These are phyloP conservation scores for Penaeus chinensis DNA, from an alignment of 1,140 invertebrate genomes.

Conservation along the genomic window DNA sequence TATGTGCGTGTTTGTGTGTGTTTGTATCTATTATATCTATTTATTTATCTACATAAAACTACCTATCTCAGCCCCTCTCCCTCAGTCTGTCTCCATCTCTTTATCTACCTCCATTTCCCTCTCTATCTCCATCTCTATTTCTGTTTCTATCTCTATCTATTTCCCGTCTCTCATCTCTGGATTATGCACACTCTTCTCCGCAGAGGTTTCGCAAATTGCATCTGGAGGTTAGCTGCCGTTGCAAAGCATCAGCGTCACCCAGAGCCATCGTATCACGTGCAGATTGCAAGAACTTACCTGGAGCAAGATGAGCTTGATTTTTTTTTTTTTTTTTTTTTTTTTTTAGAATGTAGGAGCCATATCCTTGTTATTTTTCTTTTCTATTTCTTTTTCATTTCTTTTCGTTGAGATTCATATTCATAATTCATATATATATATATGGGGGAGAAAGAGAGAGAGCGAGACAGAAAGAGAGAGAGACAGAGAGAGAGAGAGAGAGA, in stretches of 20 bases:
- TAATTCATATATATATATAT: slow-evolving; percentile 7
- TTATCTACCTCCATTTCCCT: not conserved
- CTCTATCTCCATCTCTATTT: not conserved
- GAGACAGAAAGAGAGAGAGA: no score
- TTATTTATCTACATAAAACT: not conserved
- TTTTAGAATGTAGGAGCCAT: no score
- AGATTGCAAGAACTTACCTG: no score
- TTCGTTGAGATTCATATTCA: not conserved
- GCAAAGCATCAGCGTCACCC: no score
- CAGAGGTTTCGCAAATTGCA: not conserved
- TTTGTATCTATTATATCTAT: not conserved
- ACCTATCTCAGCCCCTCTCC: not conserved
- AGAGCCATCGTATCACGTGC: no score
- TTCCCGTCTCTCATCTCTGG: not conserved
- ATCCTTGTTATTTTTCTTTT: not conserved
- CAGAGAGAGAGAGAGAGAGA: no score
- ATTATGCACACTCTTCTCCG: not conserved
- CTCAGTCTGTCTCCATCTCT: not conserved
- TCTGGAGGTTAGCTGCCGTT: not conserved
- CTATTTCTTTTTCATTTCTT: not conserved
- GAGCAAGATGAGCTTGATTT: no score
- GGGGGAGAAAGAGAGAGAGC: no score
- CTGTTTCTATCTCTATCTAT: not conserved
- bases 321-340: no score
- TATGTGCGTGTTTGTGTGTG: not conserved